Base-by-base conservation (phyloP, 2,113 vertebrate genomes). In the Urocynchramus pylzowi region DNA sequence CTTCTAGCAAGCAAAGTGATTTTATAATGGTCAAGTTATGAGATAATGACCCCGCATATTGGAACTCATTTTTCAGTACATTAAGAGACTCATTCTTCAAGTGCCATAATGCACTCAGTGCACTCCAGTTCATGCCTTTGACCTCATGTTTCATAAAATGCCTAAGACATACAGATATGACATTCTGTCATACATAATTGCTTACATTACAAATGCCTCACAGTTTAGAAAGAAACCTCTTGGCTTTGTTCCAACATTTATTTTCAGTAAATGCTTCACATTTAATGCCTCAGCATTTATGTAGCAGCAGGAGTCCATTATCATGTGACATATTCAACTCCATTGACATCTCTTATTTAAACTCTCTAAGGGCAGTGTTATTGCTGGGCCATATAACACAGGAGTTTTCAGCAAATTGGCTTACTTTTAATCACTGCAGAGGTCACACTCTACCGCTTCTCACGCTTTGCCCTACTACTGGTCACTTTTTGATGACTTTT, bases 131-230 rank as follows among this genome's bases (percentile, higher is more conserved):
- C 84, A 13, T 92, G 69, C 44, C 85, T 94, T 94, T 93, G 90
- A 83, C 89, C 82, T 90, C 45, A 50, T 27, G 61, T 90, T 91
- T 80, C 95, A 89, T 92, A 94, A 79, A 83, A 49, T 78, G 67
- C 54, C 82, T 84, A 60, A 94, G 79, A 91, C 82, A 74, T 50
- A 85, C 64, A 94, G 88, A 88, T 64, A 56, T 78, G 69, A 57
- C 75, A 69, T 86, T 82, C 90, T 93, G 95, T 97, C 92, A 90
- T 87, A 81, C 79, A 76, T 96, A 97, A 97, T 96, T 96, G 87
- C 83, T 89, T 94, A 41, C 73, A 37, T 85, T 89, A 89, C 39
- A 59, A 71, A 69, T 71, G 65, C 78, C 84, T 77, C n/a, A 50
- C 60, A 88, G 87, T 93, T 96, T 77, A 85, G 79, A 70, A 68